A percentile compares a stretch with the other conserved stretches of the same genome.
These are phyloP conservation scores for Panthera uncia DNA, from an alignment of 2,113 vertebrate species.

Conservation along the genomic window DNA sequence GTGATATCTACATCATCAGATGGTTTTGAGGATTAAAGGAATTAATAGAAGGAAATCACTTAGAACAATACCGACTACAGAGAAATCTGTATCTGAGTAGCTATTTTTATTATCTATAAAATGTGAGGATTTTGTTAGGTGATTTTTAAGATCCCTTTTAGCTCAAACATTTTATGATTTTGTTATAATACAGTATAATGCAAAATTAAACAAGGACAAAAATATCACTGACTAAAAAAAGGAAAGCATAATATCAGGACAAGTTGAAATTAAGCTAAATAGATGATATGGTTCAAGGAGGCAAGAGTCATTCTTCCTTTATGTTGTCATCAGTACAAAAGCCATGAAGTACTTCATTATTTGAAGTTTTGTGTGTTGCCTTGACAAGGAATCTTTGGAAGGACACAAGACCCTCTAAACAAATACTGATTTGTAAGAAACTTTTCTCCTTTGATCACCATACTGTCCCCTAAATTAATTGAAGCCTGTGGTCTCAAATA, in stretches of 20 bases:
- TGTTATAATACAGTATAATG: neutral
- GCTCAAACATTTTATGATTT: neutral
- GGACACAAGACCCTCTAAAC: neutral
- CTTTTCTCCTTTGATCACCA: neutral
- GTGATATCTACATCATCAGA: neutral
- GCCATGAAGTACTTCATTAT: neutral
- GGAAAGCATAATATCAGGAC: neutral
- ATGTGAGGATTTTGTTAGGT: neutral
- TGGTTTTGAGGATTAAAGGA: constrained; percentile 18
- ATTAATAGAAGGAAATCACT: neutral
- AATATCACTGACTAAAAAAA: neutral
- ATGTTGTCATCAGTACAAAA: neutral
- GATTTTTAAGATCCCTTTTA: neutral
- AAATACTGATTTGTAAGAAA: neutral
- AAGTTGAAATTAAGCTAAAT: neutral
- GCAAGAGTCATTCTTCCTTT: neutral
- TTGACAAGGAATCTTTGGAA: neutral
- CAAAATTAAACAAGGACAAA: neutral
- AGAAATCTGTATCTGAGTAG: neutral
- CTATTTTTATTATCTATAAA: neutral
- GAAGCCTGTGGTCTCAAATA: neutral
- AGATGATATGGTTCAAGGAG: neutral
- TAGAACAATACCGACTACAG: neutral
- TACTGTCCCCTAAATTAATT: neutral
- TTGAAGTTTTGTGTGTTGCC: neutral